Evolutionary conservation across 2,113 vertebrate genomes (phyloP).

Genomic region (Calyptomena viridis): DNA sequence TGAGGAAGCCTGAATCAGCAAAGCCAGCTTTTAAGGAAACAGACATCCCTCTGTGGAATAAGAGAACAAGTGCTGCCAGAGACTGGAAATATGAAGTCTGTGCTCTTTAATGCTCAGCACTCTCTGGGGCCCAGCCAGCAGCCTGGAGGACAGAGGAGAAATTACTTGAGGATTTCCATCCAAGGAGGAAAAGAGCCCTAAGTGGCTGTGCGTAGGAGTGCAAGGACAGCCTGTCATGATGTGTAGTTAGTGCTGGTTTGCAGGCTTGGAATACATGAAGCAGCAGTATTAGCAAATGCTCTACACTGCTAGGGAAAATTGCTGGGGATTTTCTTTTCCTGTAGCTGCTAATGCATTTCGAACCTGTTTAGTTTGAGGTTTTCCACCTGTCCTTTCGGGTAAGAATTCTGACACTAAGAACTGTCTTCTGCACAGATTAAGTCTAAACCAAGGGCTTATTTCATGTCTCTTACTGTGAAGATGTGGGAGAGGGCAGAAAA

Average conservation of each 20-base stretch:
- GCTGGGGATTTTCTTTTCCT: background rate
- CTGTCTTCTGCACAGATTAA: background rate
- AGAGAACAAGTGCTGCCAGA: background rate
- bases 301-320: background rate
- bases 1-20: slow-evolving; percentile 41
- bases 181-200: background rate
- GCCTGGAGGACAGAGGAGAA: background rate
- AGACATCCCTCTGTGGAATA: slow-evolving; percentile 3
- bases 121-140: background rate
- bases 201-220: background rate
- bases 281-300: background rate
- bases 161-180: background rate
- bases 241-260: background rate
- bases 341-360: background rate
- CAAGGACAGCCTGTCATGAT: background rate
- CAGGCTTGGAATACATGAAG: background rate
- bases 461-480: background rate
- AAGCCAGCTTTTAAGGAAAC: slow-evolving; percentile 38
- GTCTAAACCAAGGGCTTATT: background rate
- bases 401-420: background rate
- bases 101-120: background rate
- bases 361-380: background rate
- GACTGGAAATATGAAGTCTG: background rate
- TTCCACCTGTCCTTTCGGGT: background rate
- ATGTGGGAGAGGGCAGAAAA: background rate